Evolutionary conservation across 2,113 vertebrate genomes (phyloP).

Genomic region (Corynorhinus townsendii): DNA sequence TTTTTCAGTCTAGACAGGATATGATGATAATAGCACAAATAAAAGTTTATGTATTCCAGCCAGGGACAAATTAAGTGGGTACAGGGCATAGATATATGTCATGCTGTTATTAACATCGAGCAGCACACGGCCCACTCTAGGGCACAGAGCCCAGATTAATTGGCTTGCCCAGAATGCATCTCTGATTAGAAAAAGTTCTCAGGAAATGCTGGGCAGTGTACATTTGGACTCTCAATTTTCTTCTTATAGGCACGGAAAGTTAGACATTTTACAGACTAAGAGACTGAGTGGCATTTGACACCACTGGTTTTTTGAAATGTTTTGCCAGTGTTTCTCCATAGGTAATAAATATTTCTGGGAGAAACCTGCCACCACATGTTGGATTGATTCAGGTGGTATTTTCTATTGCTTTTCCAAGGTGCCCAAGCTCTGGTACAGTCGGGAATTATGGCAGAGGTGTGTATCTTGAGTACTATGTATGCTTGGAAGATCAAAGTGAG

Average conservation of each 20-base stretch:
- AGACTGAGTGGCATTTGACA: not conserved
- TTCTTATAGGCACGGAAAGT: not conserved
- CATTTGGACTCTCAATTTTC: not conserved
- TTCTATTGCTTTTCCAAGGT: not conserved
- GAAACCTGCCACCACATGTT: not conserved
- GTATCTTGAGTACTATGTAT: not conserved
- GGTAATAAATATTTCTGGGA: not conserved
- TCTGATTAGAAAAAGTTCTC: slow-evolving; percentile 20
- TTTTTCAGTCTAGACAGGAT: slow-evolving; percentile 74
- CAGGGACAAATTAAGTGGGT: slow-evolving; percentile 63
- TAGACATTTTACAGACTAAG: not conserved
- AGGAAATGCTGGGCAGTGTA: not conserved
- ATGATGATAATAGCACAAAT: slow-evolving; percentile 66
- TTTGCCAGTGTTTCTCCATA: not conserved
- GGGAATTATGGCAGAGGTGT: not conserved
- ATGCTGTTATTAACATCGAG: not conserved
- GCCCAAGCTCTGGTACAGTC: not conserved
- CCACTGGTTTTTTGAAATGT: not conserved
- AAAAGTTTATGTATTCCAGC: slow-evolving; percentile 55
- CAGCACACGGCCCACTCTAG: not conserved
- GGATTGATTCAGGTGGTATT: not conserved
- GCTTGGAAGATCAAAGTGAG: not conserved
- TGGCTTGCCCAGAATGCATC: slow-evolving; percentile 32
- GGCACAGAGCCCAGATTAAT: slow-evolving; percentile 53
- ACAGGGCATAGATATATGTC: slow-evolving; percentile 40